Percentiles rank a stretch among this genome's conserved stretches.
Evolutionary conservation across 2,113 vertebrate genomes (phyloP).

Genomic region (Bos indicus): DNA sequence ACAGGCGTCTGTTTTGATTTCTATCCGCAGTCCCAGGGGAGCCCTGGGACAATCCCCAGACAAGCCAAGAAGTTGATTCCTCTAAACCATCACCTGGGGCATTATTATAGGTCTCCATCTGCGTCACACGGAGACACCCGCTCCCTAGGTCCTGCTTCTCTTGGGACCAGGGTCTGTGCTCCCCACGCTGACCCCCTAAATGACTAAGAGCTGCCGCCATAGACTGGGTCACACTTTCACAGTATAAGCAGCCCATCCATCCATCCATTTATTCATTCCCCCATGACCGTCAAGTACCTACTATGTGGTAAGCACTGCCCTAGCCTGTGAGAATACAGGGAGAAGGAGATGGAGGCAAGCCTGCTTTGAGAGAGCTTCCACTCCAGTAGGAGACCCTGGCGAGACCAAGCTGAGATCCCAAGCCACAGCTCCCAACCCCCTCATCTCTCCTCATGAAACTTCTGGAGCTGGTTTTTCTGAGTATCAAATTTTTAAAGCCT

Average conservation of each 20-base stretch:
- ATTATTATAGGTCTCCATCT: constrained; percentile 38
- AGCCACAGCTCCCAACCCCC: background rate
- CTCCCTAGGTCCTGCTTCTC: background rate
- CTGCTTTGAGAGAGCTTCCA: background rate
- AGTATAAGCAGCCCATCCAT: background rate
- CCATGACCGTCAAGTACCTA: background rate
- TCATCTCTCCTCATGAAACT: background rate
- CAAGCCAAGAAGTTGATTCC: constrained; percentile 19
- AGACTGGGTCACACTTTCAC: background rate
- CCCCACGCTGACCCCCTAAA: background rate
- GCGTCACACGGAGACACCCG: background rate
- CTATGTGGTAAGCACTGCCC: background rate
- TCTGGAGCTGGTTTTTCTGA: background rate
- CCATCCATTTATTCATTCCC: background rate
- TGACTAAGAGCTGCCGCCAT: background rate
- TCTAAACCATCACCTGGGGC: constrained; percentile 56
- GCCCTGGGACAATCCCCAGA: constrained; percentile 36
- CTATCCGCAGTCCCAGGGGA: constrained; percentile 23
- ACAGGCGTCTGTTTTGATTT: constrained; percentile 61
- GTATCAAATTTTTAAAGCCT: background rate
- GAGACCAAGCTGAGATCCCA: background rate
- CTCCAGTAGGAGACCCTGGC: background rate
- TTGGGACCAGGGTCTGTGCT: background rate
- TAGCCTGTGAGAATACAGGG: background rate
- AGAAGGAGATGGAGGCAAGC: background rate